These are phyloP conservation scores for Caretta caretta DNA, from an alignment of 2,113 vertebrate species.

Conservation along the genomic window DNA sequence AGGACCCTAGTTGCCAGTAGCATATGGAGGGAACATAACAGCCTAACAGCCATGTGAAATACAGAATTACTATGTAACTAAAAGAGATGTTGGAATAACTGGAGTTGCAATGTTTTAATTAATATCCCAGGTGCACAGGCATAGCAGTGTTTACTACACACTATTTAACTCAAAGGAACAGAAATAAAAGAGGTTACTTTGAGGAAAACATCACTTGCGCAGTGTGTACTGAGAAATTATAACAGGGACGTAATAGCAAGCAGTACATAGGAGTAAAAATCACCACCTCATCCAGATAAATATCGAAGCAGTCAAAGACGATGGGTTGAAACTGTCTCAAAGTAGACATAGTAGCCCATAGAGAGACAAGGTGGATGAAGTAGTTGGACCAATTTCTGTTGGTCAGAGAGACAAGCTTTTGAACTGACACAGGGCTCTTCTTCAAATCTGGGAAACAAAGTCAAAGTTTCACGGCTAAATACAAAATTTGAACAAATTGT, in stretches of 20 bases:
- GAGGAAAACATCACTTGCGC: neutral
- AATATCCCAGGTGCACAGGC: neutral
- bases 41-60: neutral
- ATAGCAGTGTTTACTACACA: neutral
- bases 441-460: neutral
- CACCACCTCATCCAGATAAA: neutral
- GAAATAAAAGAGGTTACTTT: neutral
- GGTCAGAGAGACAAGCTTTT: neutral
- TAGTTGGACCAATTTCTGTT: neutral
- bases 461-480: neutral
- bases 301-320: neutral
- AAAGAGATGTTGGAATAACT: neutral
- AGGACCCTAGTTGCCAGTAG: neutral
- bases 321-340: neutral
- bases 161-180: neutral
- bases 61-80: neutral
- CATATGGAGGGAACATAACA: slow-evolving; percentile 18
- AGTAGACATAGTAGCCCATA: neutral
- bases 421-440: neutral
- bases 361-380: neutral
- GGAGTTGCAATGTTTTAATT: neutral
- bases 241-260: neutral
- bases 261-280: neutral
- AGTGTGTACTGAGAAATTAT: neutral
- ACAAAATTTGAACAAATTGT: neutral